These are phyloP conservation scores for Balaeniceps rex DNA, from an alignment of 2,113 vertebrate species.

Conservation along the genomic window DNA sequence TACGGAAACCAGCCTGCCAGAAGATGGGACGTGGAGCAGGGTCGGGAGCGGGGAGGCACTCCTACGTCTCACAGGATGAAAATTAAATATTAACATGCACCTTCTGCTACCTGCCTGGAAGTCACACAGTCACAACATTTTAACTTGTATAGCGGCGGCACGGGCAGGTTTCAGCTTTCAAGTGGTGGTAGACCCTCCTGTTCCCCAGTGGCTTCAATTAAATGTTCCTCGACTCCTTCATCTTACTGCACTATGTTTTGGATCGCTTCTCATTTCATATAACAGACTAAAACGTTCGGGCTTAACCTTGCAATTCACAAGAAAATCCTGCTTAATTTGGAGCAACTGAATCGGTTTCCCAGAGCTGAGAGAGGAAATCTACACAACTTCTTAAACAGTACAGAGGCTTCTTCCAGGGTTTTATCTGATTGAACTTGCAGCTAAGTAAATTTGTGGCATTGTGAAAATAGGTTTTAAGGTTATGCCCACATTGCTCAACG, in stretches of 20 bases:
- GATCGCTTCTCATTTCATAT: background rate
- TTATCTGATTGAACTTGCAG: background rate
- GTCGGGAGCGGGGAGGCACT: accelerated
- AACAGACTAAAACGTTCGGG: background rate
- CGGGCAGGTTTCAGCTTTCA: background rate
- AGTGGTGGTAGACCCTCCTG: background rate
- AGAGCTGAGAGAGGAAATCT: background rate
- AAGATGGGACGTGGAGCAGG: accelerated
- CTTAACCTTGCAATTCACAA: background rate
- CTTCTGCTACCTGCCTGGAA: background rate
- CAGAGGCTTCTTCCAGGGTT: background rate
- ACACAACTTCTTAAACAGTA: background rate
- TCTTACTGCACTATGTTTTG: background rate
- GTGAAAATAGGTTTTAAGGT: background rate
- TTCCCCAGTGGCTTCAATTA: background rate
- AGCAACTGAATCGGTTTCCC: background rate
- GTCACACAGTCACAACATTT: background rate
- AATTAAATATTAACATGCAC: background rate
- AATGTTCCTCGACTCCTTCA: background rate
- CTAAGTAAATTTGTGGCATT: background rate
- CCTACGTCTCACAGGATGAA: background rate
- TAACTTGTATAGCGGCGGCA: accelerated
- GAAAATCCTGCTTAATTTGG: background rate
- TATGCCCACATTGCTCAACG: background rate
- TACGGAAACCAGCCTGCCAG: background rate